Evolutionary conservation across 2,888 invertebrate species (phyloP), one percentile per base, ranked within the genome.

Genomic region (Drosophila diplacantha): DNA sequence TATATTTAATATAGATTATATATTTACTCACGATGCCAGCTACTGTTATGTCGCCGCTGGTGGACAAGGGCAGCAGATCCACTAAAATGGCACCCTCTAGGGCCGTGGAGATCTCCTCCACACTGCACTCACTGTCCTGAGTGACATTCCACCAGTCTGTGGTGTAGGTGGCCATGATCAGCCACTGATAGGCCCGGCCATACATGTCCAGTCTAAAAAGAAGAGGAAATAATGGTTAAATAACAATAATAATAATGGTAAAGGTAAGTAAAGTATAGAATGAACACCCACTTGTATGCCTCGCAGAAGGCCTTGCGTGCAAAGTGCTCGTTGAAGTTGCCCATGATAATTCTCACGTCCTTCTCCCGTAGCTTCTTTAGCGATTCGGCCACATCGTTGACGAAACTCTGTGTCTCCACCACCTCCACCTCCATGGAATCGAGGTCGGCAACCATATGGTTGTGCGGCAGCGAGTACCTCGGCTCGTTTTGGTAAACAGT

Each of bases 401-500:
- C 95, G 85, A 98, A 96, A 84, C 96, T 96, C 85, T 96, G 96
- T 0, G 96, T 95, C 85, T 95, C 96, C 39, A 93, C 93, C 32
- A 97, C 94, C 70, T 94, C 92, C 83, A 97, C 93, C 34, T 92
- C 93, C 81, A 93, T 91, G 16, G 91, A 89, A 81, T 97, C 97
- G 75, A 98, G 87, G 86, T 97, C 95, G 5, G 95, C 95, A 31
- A 97, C 92, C 74, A 98, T 91, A 71, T 95, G 92, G 86, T 95
- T 96, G 88, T 96, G 96, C 6, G 96, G 95, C 90, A 98, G 89
- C 5, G 97, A 95, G 87, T 97, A 97, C 88, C 97, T 90, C 0
- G 97, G 97, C 81, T 97, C 95, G 87, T 98, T 98, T 88, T 98
- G 98, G 87, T 97, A 99, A 69, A 99, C 93, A 3, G 98, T 99